Evolutionary conservation across 2,797 vertebrate species (phyloP).

Genomic region (Poecilia velifera): DNA sequence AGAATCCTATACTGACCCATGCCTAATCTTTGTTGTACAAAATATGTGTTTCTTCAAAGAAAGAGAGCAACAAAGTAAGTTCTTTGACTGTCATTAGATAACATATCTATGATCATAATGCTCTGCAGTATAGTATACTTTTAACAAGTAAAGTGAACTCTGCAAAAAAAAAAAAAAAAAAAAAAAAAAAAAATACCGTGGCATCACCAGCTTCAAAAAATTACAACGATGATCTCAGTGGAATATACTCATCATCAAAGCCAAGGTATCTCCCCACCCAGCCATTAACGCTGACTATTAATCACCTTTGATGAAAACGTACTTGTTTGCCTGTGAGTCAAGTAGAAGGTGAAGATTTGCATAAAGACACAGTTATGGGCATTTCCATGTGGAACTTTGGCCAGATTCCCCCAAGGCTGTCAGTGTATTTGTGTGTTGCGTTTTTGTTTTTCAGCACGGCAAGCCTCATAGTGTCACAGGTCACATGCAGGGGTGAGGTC

Average conservation of each 20-base stretch:
- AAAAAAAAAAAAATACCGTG: background rate
- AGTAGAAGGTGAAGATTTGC: slow-evolving; percentile 61
- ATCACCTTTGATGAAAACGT: slow-evolving; percentile 35
- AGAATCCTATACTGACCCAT: background rate
- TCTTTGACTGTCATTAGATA: background rate
- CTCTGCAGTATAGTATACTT: background rate
- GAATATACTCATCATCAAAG: slow-evolving; percentile 20
- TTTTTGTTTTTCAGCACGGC: slow-evolving; percentile 25
- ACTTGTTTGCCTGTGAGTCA: slow-evolving; percentile 58
- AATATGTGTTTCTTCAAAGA: background rate
- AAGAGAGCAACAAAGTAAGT: background rate
- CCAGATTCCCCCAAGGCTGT: slow-evolving; percentile 35
- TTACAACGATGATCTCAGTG: background rate
- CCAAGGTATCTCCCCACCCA: slow-evolving; percentile 18
- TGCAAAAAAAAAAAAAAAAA: slow-evolving; percentile 9
- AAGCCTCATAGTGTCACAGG: slow-evolving; percentile 31
- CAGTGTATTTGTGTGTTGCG: slow-evolving; percentile 2
- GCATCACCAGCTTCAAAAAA: slow-evolving; percentile 8
- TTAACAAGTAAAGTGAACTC: slow-evolving; percentile 7
- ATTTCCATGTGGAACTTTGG: slow-evolving; percentile 34
- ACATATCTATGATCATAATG: background rate
- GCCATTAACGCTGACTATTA: slow-evolving; percentile 29
- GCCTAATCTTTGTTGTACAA: background rate
- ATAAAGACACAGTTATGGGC: slow-evolving; percentile 56
- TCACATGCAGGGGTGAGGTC: slow-evolving; percentile 47